These are phyloP conservation scores for Xiphorhynchus elegans DNA, from an alignment of 2,113 vertebrate genomes.

Conservation along the genomic window DNA sequence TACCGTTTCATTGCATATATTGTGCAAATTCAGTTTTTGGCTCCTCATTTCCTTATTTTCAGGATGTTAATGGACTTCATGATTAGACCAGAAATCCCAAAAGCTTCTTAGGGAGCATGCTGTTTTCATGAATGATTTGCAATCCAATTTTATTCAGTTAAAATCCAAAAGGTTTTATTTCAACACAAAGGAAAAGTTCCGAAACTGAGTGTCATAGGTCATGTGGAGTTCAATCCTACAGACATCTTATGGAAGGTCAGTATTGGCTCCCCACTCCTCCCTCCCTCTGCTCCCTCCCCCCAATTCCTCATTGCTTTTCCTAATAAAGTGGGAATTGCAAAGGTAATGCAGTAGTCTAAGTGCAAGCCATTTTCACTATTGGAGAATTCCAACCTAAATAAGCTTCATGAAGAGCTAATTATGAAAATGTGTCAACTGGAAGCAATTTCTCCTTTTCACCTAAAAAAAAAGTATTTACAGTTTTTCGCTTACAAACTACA, in stretches of 20 bases:
- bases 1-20: constrained; percentile 58
- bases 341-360: constrained; percentile 45
- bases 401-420: constrained; percentile 30
- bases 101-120: constrained; percentile 36
- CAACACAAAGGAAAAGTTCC: constrained; percentile 33
- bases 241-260: constrained; percentile 46
- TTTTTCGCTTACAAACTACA: constrained; percentile 45
- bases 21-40: constrained; percentile 64
- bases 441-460: neutral
- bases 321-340: constrained; percentile 60
- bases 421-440: constrained; percentile 18
- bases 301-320: neutral
- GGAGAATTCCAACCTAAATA: constrained; percentile 53
- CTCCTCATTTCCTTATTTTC: constrained; percentile 59
- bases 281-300: constrained; percentile 2
- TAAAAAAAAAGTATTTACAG: constrained; percentile 64
- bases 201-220: constrained; percentile 13
- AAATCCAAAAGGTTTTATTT: constrained; percentile 52
- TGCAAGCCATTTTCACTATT: constrained; percentile 63
- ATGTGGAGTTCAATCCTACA: constrained; percentile 56
- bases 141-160: constrained; percentile 34
- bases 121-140: constrained; percentile 37
- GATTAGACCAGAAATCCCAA: constrained; percentile 56
- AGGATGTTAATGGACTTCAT: constrained; percentile 58
- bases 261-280: constrained; percentile 39